phyloP scores from a whole-genome alignment of 1,140 invertebrate species.

The Reticulitermes speratus region DNA sequence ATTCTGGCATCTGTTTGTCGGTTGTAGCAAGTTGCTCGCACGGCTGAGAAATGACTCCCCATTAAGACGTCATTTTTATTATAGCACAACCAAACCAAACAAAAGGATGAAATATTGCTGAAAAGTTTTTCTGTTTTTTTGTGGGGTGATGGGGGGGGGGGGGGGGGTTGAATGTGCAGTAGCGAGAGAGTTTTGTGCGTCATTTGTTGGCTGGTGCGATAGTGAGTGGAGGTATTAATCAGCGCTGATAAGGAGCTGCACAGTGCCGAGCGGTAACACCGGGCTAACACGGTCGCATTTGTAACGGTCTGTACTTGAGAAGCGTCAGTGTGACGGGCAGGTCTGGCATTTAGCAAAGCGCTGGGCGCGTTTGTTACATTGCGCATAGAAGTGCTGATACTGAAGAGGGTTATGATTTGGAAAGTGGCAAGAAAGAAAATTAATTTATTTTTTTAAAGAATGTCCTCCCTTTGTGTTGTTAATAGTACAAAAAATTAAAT shows the following conservation, averaged over 20 bases:
- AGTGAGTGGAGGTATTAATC: constrained; percentile 22
- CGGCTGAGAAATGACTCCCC: constrained; percentile 18
- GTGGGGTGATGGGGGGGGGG: neutral
- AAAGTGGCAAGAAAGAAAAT: no score
- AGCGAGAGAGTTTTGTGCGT: constrained; percentile 18
- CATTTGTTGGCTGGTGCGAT: constrained; percentile 28
- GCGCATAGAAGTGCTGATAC: no score
- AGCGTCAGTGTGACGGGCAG: no score
- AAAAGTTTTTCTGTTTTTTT: neutral
- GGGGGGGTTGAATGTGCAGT: neutral
- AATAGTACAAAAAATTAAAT: no score
- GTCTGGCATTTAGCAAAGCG: no score
- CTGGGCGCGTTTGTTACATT: no score
- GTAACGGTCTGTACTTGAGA: neutral
- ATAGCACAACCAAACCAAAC: neutral
- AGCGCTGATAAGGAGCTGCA: neutral
- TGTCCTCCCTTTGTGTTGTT: no score
- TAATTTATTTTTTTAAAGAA: no score
- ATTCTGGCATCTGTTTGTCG: constrained; percentile 30
- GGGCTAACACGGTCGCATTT: neutral
- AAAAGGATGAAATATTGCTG: constrained; percentile 28
- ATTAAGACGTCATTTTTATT: constrained; percentile 26
- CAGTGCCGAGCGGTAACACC: neutral
- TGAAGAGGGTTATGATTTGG: no score
- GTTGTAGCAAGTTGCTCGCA: neutral